Conservation (phyloP, 2,888 invertebrate genomes). For the Eupithecia exiguata region DNA sequence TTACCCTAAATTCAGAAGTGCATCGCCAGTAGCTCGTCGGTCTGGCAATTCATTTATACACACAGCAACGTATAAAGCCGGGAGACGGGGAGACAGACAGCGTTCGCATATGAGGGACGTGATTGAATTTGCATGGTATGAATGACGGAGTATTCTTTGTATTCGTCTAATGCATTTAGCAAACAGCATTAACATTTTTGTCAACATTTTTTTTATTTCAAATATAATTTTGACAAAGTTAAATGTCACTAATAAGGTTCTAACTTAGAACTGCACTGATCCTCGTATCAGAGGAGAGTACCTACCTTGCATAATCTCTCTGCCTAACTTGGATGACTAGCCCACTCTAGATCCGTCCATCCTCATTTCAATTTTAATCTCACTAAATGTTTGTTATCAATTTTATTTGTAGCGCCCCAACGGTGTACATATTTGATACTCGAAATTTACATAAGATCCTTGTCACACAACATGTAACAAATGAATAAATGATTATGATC, state of each 20-base stretch:
- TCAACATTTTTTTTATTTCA: neutral
- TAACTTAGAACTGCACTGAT: too few relatives aligned
- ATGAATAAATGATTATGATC: too few relatives aligned
- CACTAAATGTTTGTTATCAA: neutral
- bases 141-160: constrained; percentile 73
- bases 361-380: neutral
- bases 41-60: neutral
- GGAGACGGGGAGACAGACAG: neutral
- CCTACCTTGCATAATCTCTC: neutral
- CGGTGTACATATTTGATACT: too few relatives aligned
- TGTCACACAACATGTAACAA: too few relatives aligned
- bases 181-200: neutral
- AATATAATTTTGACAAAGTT: too few relatives aligned
- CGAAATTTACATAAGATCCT: too few relatives aligned
- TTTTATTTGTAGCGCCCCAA: too few relatives aligned
- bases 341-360: neutral
- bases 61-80: neutral
- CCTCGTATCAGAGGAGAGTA: too few relatives aligned
- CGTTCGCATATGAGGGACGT: constrained; percentile 76
- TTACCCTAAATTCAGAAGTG: neutral
- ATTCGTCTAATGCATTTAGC: constrained; percentile 44
- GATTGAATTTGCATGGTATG: constrained; percentile 80
- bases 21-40: neutral
- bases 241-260: too few relatives aligned
- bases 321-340: neutral